These are phyloP conservation scores for Diploptera punctata DNA, from an alignment of 2,888 invertebrate species.

Conservation along the genomic window DNA sequence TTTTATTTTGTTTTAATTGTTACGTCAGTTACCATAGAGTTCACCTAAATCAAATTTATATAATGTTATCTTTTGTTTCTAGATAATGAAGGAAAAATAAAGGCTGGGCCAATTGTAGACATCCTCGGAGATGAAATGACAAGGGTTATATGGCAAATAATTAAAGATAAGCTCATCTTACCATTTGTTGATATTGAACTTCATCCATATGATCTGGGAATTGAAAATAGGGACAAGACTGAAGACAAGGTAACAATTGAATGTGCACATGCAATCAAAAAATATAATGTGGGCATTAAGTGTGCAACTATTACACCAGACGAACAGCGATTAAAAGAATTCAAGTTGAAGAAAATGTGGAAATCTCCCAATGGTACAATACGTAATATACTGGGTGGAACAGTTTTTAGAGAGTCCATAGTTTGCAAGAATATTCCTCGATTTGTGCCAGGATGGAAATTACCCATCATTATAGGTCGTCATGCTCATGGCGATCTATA, in stretches of 20 bases:
- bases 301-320: constrained; percentile 99
- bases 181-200: constrained; percentile 96
- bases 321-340: constrained; percentile 92
- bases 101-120: constrained; percentile 89
- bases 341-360: constrained; percentile 89
- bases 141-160: constrained; percentile 97
- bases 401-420: constrained; percentile 85
- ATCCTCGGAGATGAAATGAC: constrained; percentile 96
- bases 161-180: constrained; percentile 95
- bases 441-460: constrained; percentile 92
- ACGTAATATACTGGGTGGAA: constrained; percentile 85
- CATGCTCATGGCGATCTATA: constrained; percentile 99
- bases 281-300: constrained; percentile 98
- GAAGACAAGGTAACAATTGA: constrained; percentile 96
- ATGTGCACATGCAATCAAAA: constrained; percentile 94
- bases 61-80: background rate
- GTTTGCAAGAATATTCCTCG: constrained; percentile 94
- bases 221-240: constrained; percentile 93
- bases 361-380: constrained; percentile 90
- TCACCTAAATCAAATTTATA: no score
- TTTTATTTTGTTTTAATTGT: no score
- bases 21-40: no score
- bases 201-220: constrained; percentile 93
- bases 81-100: constrained; percentile 39
- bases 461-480: constrained; percentile 97